Conservation (phyloP, 2,888 invertebrate species). For the Ophion costatus region DNA sequence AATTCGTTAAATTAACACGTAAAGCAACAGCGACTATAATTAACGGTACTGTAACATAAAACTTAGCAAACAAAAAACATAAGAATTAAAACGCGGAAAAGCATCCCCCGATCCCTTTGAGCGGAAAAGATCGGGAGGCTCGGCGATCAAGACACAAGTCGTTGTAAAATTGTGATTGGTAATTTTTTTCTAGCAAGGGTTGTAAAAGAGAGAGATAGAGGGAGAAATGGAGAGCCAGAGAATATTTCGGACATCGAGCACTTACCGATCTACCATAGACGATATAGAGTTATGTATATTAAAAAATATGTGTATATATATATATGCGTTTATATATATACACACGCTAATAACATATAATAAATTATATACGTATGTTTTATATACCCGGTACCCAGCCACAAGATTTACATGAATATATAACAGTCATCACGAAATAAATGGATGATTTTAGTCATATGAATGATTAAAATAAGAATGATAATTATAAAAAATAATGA, state of each 20-base stretch:
- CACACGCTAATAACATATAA: conserved; percentile 32
- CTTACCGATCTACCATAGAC: conserved; percentile 55
- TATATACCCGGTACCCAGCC: conserved; percentile 62
- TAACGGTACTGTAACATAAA: conserved; percentile 71
- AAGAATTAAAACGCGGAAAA: conserved; percentile 4
- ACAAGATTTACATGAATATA: conserved; percentile 51
- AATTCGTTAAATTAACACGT: conserved; percentile 71
- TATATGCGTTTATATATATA: conserved; percentile 24
- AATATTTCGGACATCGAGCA: conserved; percentile 54
- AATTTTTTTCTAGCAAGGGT: background rate
- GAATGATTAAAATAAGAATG: conserved; percentile 27
- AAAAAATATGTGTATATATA: conserved; percentile 21
- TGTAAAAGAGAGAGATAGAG: conserved; percentile 8
- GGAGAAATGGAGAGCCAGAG: background rate
- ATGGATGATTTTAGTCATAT: conserved; percentile 38
- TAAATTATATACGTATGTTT: conserved; percentile 64
- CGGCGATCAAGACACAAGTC: conserved; percentile 21
- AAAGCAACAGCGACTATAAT: conserved; percentile 68
- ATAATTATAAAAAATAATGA: conserved; percentile 28
- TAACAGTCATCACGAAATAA: conserved; percentile 52
- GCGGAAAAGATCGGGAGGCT: conserved; percentile 33
- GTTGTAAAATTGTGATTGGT: conserved; percentile 9
- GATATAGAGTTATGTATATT: conserved; percentile 33
- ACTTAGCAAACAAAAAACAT: conserved; percentile 43
- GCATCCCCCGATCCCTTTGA: conserved; percentile 4